Conservation (phyloP, 2,113 vertebrate species). For the Corvus moneduloides region DNA sequence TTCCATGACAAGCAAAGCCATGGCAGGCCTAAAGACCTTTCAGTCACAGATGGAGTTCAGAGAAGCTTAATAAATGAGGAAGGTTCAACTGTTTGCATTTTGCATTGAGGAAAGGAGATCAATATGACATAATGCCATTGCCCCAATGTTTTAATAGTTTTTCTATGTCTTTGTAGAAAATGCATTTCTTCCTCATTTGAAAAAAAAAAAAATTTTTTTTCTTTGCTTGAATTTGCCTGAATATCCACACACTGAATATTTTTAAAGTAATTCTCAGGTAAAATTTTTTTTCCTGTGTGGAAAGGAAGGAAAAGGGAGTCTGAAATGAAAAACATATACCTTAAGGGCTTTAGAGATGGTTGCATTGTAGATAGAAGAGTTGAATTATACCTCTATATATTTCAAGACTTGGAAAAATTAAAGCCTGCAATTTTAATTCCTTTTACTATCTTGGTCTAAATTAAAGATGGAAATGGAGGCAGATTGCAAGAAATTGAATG, state of each 20-base stretch:
- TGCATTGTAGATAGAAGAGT: background rate
- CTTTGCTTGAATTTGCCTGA: background rate
- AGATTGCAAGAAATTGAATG: constrained; percentile 38
- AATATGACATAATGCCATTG: background rate
- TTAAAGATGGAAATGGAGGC: constrained; percentile 8
- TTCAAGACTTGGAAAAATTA: background rate
- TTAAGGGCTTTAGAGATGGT: background rate
- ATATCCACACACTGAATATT: background rate
- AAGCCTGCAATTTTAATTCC: constrained; percentile 8
- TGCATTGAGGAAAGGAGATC: background rate
- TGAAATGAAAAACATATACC: background rate
- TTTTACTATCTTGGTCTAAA: constrained; percentile 5
- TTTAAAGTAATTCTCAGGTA: background rate
- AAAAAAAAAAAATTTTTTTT: background rate
- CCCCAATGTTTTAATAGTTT: background rate
- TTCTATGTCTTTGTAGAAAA: background rate
- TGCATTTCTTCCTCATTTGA: background rate
- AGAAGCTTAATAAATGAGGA: background rate
- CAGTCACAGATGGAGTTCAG: background rate
- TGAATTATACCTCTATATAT: background rate
- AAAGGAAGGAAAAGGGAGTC: background rate
- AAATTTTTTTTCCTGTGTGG: background rate
- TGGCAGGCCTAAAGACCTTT: background rate
- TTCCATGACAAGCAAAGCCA: background rate
- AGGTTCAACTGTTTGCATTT: background rate